A percentile compares a stretch with the other conserved stretches of the same genome.
phyloP scores from a whole-genome alignment of 1,140 invertebrate genomes.

The Drosophila mauritiana region DNA sequence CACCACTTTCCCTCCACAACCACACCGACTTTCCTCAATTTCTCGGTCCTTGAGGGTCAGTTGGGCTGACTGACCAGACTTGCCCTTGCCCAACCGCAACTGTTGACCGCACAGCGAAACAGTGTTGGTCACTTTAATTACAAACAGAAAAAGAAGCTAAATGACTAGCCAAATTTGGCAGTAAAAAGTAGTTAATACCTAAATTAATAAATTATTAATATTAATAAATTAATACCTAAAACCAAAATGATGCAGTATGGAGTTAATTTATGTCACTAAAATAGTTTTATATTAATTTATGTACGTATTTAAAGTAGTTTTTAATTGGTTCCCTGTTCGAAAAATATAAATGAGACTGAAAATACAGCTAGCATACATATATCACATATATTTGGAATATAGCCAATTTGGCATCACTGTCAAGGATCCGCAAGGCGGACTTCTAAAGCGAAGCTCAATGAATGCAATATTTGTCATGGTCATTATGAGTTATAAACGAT shows the following conservation, averaged over 20 bases:
- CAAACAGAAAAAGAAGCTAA: neutral
- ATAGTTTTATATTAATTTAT: too few species aligned
- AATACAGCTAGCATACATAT: too few species aligned
- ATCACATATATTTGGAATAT: too few species aligned
- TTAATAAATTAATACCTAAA: too few species aligned
- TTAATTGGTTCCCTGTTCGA: too few species aligned
- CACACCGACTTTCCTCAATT: constrained; percentile 14
- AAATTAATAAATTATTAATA: too few species aligned
- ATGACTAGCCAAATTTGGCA: neutral
- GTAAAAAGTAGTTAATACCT: neutral
- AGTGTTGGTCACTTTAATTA: neutral
- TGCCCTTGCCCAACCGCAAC: constrained; percentile 10
- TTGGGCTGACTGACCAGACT: constrained; percentile 35
- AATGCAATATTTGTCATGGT: constrained; percentile 78
- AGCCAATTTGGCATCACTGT: neutral
- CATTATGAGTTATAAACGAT: constrained; percentile 82
- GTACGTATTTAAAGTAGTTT: too few species aligned
- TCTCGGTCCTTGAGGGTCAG: constrained; percentile 42
- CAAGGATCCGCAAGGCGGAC: constrained; percentile 6
- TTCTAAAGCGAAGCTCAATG: constrained; percentile 29
- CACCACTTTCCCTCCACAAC: constrained; percentile 1
- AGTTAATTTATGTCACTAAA: too few species aligned
- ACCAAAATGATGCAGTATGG: too few species aligned
- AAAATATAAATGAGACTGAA: too few species aligned
- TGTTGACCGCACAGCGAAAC: constrained; percentile 1